Evolutionary conservation across 2,888 invertebrate genomes (phyloP).

Genomic region (Drosophila longiperda): DNA sequence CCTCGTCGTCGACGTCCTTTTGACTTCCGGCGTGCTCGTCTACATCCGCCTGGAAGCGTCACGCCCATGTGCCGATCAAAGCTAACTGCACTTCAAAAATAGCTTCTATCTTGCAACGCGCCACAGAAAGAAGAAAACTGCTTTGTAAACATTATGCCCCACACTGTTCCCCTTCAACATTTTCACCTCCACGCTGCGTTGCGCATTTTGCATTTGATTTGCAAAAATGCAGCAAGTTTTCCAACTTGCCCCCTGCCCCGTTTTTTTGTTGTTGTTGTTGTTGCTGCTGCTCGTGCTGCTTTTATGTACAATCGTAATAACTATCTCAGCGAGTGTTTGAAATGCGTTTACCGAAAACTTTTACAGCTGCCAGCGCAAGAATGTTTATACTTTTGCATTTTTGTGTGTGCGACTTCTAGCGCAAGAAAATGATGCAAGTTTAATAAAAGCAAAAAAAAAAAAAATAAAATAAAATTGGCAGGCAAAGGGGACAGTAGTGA

Average conservation of each 20-base stretch:
- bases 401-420: slow-evolving; percentile 61
- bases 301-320: slow-evolving; percentile 76
- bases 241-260: slow-evolving; percentile 2
- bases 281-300: slow-evolving; percentile 28
- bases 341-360: slow-evolving; percentile 79
- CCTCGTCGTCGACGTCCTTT: slow-evolving; percentile 21
- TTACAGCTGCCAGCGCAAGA: slow-evolving; percentile 69
- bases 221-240: slow-evolving; percentile 64
- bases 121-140: slow-evolving; percentile 52
- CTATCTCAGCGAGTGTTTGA: slow-evolving; percentile 81
- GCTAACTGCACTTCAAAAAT: slow-evolving; percentile 77
- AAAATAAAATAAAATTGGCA: too few species aligned
- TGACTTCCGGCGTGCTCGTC: slow-evolving; percentile 64
- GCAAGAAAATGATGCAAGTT: slow-evolving; percentile 40
- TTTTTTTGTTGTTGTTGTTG: slow-evolving; percentile 1
- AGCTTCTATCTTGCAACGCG: slow-evolving; percentile 60
- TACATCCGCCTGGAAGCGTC: slow-evolving; percentile 51
- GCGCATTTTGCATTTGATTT: slow-evolving; percentile 76
- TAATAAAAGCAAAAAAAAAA: background rate
- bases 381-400: slow-evolving; percentile 72
- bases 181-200: background rate
- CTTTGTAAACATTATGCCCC: slow-evolving; percentile 67
- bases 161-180: background rate
- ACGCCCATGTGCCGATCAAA: slow-evolving; percentile 60
- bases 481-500: background rate